Evolutionary conservation across 2,888 invertebrate species (phyloP).

Genomic region (Eristalis arbustorum): DNA sequence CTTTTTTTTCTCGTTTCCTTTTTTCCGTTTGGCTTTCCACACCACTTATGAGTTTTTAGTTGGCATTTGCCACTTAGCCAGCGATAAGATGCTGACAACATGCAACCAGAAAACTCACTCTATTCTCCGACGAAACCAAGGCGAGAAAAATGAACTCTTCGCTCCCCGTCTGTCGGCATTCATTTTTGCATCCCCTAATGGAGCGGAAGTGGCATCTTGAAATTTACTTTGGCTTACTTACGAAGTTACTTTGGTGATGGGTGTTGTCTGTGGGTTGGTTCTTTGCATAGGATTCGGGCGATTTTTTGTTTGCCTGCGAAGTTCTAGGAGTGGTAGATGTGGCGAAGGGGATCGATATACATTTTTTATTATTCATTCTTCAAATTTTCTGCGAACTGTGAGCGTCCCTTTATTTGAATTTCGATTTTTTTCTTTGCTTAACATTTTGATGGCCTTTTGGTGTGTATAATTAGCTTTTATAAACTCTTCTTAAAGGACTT

Average conservation of each 20-base stretch:
- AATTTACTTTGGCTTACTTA: constrained; percentile 53
- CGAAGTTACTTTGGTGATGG: constrained; percentile 19
- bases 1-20: background rate
- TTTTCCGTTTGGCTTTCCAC: background rate
- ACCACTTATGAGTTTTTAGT: background rate
- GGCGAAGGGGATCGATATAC: background rate
- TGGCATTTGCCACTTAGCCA: constrained; percentile 6
- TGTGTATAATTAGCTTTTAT: background rate
- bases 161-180: background rate
- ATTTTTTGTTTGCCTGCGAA: constrained; percentile 14
- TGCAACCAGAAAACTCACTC: background rate
- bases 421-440: background rate
- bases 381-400: background rate
- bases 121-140: background rate
- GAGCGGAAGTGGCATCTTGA: constrained; percentile 59
- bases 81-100: constrained; percentile 31
- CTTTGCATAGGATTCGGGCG: constrained; percentile 26
- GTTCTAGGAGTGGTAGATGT: background rate
- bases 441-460: background rate
- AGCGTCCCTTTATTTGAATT: background rate
- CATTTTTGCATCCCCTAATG: constrained; percentile 49
- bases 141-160: background rate
- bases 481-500: background rate
- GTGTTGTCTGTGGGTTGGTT: constrained; percentile 19
- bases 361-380: background rate